Evolutionary conservation across 2,113 vertebrate species (phyloP), one percentile per base, ranked within the genome.

Genomic region (Hiodon alosoides): DNA sequence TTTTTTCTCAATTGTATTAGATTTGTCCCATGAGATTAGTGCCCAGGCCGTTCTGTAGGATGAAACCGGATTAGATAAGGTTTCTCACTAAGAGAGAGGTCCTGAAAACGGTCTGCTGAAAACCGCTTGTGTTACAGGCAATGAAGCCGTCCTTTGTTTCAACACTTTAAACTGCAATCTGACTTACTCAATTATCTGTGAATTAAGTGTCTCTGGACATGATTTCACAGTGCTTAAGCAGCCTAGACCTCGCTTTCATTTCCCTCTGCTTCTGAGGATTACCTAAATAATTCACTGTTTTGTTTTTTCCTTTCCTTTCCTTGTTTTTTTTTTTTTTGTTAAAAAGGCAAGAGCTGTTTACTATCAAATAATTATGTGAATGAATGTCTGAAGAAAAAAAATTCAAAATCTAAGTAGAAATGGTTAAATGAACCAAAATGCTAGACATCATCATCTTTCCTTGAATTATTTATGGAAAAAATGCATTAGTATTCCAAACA

Each of bases 11-110:
- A 89, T 85, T 91, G 92, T 94, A 91, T 93, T 93, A 92, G 91
- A 95, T 95, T 90, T 92, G 86, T 91, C 93, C 89, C 91, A 79
- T 67, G 92, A 90, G 93, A 93, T 88, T 87, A 87, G 81, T 75
- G 77, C 87, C 78, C 83, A 89, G 86, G 86, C 88, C 89, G 86
- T 90, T 91, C 91, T 92, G 91, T 92, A 85, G 86, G 92, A 93
- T 83, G 86, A 90, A 91, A 89, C 83, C 85, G 89, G 91, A 91
- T 93, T 93, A 92, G 91, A 87, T 92, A 91, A 90, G 86, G 83
- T 91, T 92, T 90, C 87, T 87, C 81, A 86, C 79, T 47, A 78
- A 90, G 81, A 89, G 87, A 74, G 83, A 78, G 83, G 76, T 85
- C 88, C 81, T 87, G 84, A 85, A 89, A 87, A 85, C 81, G 78